Conservation (phyloP, 1,140 invertebrate genomes). For the Diachasma alloeum region DNA sequence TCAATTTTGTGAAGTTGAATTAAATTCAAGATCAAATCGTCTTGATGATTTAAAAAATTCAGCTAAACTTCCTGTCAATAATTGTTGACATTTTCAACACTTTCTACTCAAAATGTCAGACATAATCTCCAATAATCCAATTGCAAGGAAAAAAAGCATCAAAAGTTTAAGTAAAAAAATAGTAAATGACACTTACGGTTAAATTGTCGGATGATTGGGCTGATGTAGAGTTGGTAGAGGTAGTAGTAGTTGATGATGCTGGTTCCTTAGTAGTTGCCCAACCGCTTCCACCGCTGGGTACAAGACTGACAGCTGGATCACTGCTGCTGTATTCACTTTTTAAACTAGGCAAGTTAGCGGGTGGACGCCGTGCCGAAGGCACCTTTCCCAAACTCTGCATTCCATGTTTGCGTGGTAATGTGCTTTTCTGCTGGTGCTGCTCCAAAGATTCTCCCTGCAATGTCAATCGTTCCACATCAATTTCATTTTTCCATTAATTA, state of each 20-base stretch:
- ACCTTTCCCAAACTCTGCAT: constrained; percentile 98
- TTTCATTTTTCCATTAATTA: background rate
- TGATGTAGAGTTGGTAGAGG: constrained; percentile 54
- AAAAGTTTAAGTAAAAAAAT: no score
- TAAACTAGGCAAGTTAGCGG: constrained; percentile 96
- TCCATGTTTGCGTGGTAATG: constrained; percentile 94
- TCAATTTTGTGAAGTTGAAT: no score
- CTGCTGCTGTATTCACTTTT: constrained; percentile 90
- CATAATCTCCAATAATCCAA: no score
- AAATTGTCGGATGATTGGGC: constrained; percentile 52
- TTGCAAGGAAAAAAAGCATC: no score
- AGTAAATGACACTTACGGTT: constrained; percentile 45
- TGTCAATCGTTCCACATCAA: background rate
- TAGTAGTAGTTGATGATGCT: constrained; percentile 53
- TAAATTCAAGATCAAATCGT: no score
- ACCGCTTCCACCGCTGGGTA: constrained; percentile 78
- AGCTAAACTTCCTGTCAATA: background rate
- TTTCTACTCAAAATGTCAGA: background rate
- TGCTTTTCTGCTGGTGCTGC: constrained; percentile 86
- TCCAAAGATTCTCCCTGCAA: constrained; percentile 85
- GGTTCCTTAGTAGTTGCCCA: constrained; percentile 70
- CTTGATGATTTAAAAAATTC: no score
- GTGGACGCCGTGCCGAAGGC: constrained; percentile 91
- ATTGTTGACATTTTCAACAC: background rate
- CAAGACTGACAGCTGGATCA: constrained; percentile 77